A percentile compares a stretch with the other conserved stretches of the same genome.
These are phyloP conservation scores for Fabriciana adippe DNA, from an alignment of 2,888 invertebrate genomes.

Conservation along the genomic window DNA sequence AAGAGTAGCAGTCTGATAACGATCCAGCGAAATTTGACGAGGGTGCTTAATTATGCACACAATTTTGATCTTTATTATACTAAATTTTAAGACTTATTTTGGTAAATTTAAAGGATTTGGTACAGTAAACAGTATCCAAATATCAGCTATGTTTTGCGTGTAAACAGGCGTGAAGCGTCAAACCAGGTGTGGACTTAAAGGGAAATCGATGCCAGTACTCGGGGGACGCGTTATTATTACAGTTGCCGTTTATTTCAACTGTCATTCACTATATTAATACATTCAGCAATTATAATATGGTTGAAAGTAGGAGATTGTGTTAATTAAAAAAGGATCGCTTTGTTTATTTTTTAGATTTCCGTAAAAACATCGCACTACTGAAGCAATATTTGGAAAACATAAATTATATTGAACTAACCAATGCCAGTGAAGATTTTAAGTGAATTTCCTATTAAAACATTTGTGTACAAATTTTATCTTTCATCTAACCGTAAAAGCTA, in stretches of 20 bases:
- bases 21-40: conserved; percentile 63
- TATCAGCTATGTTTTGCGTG: conserved; percentile 74
- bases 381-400: too few relatives aligned
- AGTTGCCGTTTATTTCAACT: conserved; percentile 71
- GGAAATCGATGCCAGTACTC: conserved; percentile 52
- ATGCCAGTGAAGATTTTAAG: too few relatives aligned
- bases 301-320: conserved; percentile 1
- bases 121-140: conserved; percentile 69
- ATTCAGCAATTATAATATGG: conserved; percentile 46
- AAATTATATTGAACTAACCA: too few relatives aligned
- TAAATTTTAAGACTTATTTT: conserved; percentile 49
- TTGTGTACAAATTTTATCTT: too few relatives aligned
- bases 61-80: conserved; percentile 48
- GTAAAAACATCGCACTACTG: neutral
- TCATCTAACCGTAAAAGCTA: too few relatives aligned
- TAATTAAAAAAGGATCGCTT: neutral
- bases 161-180: conserved; percentile 75
- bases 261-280: conserved; percentile 48
- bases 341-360: neutral
- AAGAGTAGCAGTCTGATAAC: conserved; percentile 70
- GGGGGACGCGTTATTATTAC: conserved; percentile 76
- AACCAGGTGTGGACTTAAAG: conserved; percentile 75
- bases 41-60: conserved; percentile 50
- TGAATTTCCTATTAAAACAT: too few relatives aligned
- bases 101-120: conserved; percentile 43